These are phyloP conservation scores for Yoshiicerus persimilis DNA, from an alignment of 1,140 invertebrate genomes.

Conservation along the genomic window DNA sequence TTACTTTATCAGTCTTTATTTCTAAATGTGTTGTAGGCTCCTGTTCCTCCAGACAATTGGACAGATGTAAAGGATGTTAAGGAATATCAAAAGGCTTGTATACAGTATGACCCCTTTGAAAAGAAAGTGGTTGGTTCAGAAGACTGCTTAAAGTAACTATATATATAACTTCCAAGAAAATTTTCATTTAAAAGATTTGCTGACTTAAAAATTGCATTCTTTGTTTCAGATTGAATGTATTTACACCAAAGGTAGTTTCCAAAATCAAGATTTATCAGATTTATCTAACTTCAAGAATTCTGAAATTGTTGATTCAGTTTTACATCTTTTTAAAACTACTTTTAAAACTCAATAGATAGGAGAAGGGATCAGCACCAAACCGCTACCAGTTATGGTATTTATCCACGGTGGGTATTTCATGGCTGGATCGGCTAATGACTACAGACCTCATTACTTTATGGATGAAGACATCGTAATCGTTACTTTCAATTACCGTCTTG, in stretches of 20 bases:
- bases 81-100: conserved; percentile 40
- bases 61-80: conserved; percentile 35
- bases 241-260: conserved; percentile 10
- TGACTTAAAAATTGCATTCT: conserved; percentile 65
- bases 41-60: conserved; percentile 44
- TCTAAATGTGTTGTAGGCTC: conserved; percentile 37
- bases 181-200: not conserved
- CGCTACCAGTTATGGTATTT: conserved; percentile 9
- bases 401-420: conserved; percentile 1
- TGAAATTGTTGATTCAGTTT: not conserved
- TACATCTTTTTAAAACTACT: not conserved
- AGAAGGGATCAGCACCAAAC: not conserved
- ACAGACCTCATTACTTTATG: conserved; percentile 22
- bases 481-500: conserved; percentile 21
- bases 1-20: no score
- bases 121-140: conserved; percentile 58
- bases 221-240: conserved; percentile 12
- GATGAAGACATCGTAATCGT: conserved; percentile 16
- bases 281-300: not conserved
- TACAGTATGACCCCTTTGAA: conserved; percentile 51
- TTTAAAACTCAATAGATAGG: not conserved
- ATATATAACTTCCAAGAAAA: not conserved
- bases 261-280: not conserved
- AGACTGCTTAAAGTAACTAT: conserved; percentile 60
- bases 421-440: not conserved